Base-by-base conservation (phyloP, 2,888 invertebrate genomes). In the Teleiodes luculella region DNA sequence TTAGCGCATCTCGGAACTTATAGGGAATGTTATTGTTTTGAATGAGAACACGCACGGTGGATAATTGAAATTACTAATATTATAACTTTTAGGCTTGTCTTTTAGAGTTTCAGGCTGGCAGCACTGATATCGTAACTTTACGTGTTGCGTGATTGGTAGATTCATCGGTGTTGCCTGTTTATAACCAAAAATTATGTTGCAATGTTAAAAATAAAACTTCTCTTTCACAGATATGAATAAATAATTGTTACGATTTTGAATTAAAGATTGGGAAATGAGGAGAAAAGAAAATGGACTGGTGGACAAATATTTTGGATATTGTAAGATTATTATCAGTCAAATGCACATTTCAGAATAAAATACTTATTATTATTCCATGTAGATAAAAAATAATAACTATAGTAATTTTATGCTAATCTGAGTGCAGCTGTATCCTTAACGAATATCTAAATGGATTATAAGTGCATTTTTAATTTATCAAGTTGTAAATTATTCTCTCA, bases 401-500 rank as follows among this genome's bases (percentile, higher is more conserved):
- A 13, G 2, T 39, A 14, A 39, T 16, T 16, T 10, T 39, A 13
- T 10, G 16, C 14, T 14, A 14, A 39, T 14, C 16, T 18, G 35
- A 35, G 14, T 18, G 35, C 18, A 8, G 31, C 31, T 13, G 28
- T 39, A 39, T 46, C 28, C 13, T 13, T 31, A 13, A 14, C 16
- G 3, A 37, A 37, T n/a, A 37, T 14, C 37, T 39, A 18, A 49
- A 49, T n/a, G 24, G 24, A 24, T 31, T 24, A 41, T 18, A 16
- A 39, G 14, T n/a, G 30, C 41, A 31, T 31, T 41, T 10, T 18
- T 13, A n/a, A 11, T 33, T 14, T 16, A 47, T 18, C 47, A 55
- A 55, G 47, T 41, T 55, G 36, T 52, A 45, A 24, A 43, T 39
- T 39, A 39, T 41, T 41, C 16, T 43, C 11, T 11, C 20, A 43